Base-by-base conservation (phyloP, 2,888 invertebrate species). In the Seira musarum region DNA sequence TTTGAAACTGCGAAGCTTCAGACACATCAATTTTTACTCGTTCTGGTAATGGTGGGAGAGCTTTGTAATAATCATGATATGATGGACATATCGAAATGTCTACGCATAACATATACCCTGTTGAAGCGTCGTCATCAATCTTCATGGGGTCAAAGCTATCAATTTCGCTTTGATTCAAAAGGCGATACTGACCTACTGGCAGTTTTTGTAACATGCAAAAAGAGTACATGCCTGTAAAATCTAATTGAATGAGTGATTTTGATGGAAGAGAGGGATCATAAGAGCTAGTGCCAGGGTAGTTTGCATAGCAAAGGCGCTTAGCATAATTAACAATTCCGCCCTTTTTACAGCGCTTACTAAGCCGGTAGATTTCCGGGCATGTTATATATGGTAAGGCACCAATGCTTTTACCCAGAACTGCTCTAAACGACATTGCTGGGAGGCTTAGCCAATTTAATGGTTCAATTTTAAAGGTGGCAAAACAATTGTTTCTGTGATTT, bases 21-120 rank as follows among this genome's bases (percentile, higher is more conserved):
- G 5, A 3, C 19, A 10, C 19, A 8, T 68, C 49, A 1, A 68
- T 13, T 1, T 15, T 21, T 5, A 35, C 17, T 49, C 46, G 40
- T 21, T 68, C 68, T 1, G 68, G 46, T 5, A 68, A 68, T 3
- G 49, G 49, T 46, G 46, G 49, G n/a, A 68, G 46, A 19, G 8
- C 49, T 10, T 68, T 46, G 6, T 40, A 68, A 13, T 19, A 68
- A 6, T 40, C 19, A 21, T 68, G 68, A 13, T 10, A 17, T 1
- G 1, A 3, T 1, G n/a, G 3, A 13, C 13, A 3, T 6, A 63
- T 63, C 2, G 3, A 3, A 8, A 53, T 53, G 13, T 53, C 53
- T 2, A 53, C 53, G 15, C 6, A 8, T n/a, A 53, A 17, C 13
- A 68, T 19, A 21, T 40, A 68, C 1, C 68, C 68, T 8, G 5